These are phyloP conservation scores for Lepus townsendii DNA, from an alignment of 2,797 vertebrate species.

Conservation along the genomic window DNA sequence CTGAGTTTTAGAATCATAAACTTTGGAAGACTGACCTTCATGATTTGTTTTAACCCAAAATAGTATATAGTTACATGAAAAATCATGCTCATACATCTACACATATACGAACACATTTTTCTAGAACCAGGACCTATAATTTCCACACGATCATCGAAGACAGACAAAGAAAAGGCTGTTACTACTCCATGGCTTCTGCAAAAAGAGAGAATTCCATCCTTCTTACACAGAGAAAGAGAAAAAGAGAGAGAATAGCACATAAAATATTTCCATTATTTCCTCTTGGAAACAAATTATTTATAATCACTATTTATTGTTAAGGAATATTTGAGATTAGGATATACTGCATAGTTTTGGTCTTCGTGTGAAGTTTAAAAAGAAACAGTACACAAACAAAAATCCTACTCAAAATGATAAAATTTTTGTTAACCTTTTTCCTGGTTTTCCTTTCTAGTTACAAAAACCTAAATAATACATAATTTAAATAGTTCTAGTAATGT, in stretches of 20 bases:
- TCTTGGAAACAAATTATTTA: background rate
- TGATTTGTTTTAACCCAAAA: background rate
- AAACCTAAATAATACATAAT: constrained; percentile 8
- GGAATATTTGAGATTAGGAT: constrained; percentile 43
- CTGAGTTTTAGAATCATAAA: background rate
- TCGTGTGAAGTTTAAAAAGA: background rate
- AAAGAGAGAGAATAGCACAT: background rate
- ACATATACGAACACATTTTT: constrained; percentile 1
- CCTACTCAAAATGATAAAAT: background rate
- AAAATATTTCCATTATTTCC: background rate
- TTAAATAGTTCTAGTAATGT: background rate
- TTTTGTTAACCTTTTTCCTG: constrained; percentile 5
- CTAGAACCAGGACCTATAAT: background rate
- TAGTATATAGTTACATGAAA: background rate
- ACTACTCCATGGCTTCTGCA: background rate
- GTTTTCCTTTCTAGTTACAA: constrained; percentile 33
- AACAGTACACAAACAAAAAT: constrained; percentile 33
- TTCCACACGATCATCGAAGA: constrained; percentile 20
- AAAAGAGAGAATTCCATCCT: background rate
- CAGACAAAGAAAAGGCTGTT: background rate
- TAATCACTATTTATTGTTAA: constrained; percentile 3
- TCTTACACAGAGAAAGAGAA: background rate
- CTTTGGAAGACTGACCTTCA: background rate
- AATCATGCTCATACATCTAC: background rate
- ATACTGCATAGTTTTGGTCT: background rate